Evolutionary conservation across 2,797 vertebrate species (phyloP).

Genomic region (Clamator glandarius): DNA sequence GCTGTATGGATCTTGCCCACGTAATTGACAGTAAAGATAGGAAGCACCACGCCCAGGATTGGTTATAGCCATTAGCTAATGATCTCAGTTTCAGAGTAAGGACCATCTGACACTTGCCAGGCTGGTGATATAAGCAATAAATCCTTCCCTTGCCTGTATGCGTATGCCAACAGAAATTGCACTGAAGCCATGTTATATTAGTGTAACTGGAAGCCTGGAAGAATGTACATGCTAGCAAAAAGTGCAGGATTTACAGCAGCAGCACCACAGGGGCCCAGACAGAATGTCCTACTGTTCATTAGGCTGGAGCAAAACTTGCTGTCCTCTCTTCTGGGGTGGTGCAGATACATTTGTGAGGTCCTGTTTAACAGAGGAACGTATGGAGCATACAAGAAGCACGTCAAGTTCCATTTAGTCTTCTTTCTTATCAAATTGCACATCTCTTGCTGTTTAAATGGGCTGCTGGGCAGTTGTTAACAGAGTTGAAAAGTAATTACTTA

Average conservation of each 20-base stretch:
- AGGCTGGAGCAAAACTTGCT: neutral
- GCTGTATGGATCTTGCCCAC: slow-evolving; percentile 38
- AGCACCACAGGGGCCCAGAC: neutral
- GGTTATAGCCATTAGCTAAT: slow-evolving; percentile 57
- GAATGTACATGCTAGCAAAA: neutral
- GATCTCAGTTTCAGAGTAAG: neutral
- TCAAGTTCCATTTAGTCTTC: neutral
- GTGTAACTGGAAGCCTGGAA: neutral
- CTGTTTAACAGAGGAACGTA: neutral
- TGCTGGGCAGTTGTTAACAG: neutral
- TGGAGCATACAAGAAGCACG: neutral
- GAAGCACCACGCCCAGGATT: neutral
- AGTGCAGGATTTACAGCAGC: neutral
- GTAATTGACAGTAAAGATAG: slow-evolving; percentile 39
- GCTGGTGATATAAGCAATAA: neutral
- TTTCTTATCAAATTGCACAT: rapidly evolving
- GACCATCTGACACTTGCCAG: neutral
- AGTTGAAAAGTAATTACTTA: neutral
- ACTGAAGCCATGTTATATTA: neutral
- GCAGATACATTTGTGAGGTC: neutral
- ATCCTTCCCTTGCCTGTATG: neutral
- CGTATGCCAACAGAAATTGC: neutral
- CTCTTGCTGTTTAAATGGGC: neutral
- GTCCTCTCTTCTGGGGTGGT: neutral
- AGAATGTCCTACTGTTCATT: neutral